A percentile compares a stretch with the other conserved stretches of the same genome.
phyloP scores from a whole-genome alignment of 2,113 vertebrate species.

The Montifringilla adamsi region DNA sequence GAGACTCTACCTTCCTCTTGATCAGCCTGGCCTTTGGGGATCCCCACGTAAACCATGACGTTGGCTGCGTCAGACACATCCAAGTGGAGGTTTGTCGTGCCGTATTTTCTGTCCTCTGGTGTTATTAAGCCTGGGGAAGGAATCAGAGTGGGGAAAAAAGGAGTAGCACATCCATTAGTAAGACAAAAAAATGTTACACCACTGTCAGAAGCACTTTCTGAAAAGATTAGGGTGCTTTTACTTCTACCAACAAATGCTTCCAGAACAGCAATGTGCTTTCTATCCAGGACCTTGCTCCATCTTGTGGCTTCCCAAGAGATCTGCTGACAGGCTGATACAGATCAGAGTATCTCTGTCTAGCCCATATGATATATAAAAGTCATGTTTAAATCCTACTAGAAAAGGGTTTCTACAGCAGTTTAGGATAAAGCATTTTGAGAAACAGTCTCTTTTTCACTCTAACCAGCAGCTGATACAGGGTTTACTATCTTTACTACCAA shows the following conservation, averaged over 20 bases:
- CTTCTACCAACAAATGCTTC: neutral
- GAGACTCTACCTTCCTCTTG: conserved; percentile 75
- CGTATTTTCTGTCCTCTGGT: conserved; percentile 78
- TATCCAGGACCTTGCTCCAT: neutral
- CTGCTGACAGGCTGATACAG: neutral
- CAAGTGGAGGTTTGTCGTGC: conserved; percentile 81
- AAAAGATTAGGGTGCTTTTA: neutral
- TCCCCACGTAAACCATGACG: conserved; percentile 83
- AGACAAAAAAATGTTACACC: neutral
- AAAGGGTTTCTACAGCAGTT: neutral
- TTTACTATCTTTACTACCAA: neutral
- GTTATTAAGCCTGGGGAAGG: conserved; percentile 73
- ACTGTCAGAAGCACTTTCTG: neutral
- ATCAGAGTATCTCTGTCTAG: neutral
- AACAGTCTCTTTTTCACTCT: neutral
- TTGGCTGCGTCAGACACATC: conserved; percentile 82
- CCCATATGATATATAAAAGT: rapidly evolving
- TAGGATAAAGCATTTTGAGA: neutral
- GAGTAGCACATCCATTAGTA: neutral
- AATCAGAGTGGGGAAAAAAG: neutral
- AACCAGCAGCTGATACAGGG: neutral
- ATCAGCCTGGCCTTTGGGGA: conserved; percentile 76
- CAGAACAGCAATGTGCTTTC: neutral
- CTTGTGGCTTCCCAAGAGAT: neutral
- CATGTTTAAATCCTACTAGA: neutral